Base-by-base conservation (phyloP, 2,888 invertebrate species). In the Andricus quercusramuli region DNA sequence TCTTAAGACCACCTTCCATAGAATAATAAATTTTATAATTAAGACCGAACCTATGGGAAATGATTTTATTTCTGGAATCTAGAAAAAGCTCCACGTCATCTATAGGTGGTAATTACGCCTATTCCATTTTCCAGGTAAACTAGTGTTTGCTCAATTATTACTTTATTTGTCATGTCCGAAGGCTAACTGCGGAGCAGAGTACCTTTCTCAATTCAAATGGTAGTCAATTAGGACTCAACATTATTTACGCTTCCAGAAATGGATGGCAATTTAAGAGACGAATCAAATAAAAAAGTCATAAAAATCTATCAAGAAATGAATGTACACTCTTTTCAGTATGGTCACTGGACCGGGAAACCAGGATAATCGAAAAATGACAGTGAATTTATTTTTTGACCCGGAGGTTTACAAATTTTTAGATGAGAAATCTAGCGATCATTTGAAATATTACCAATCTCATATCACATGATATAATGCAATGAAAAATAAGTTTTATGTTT, bases 101-200 rank as follows among this genome's bases (percentile, higher is more conserved):
- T 29, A 8, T 29, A 17, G 15, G 51, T 47, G 6, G 51, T 51
- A 70, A 70, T 70, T 29, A 51, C 29, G 9, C 11, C 47, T 17
- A 3, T 29, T 47, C 44, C 44, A 70, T 70, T 70, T 29, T 29
- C 17, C 3, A 25, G 5, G 47, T 70, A 70, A 44, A 70, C 70
- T 47, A 70, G 22, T 47, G 25, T 70, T 70, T 70, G 47, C 47
- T 25, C 70, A 70, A 70, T 70, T 51, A 70, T 51, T 25, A 20
- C 32, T 70, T 70, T 70, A 32, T 70, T 29, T 32, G 70, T 29
- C 11, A 70, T 32, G 51, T 56, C 25, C 8, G 41, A 25, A 68
- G 68, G 17, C 17, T 17, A 68, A 62, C 62, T 62, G 62, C 25
- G 15, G 25, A 62, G 25, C 15, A 62, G 25, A 25, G 2, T 62